Percentiles rank a stretch among this genome's conserved stretches.
Evolutionary conservation across 2,797 vertebrate genomes (phyloP).

Genomic region (Melanotaenia pygmaea): DNA sequence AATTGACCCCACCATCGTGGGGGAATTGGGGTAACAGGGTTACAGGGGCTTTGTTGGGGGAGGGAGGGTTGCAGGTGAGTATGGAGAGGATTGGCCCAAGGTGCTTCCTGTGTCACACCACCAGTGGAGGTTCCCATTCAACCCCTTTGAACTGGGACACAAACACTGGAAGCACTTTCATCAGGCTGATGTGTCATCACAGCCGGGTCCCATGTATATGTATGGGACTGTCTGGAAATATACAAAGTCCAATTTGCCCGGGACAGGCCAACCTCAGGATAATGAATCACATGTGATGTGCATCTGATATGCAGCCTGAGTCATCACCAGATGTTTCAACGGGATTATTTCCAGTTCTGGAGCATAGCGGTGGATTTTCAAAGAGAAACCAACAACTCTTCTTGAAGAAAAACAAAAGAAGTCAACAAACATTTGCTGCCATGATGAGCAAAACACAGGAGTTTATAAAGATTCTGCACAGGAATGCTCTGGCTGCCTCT

Average conservation of each 20-base stretch:
- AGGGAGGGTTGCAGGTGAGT: conserved; percentile 62
- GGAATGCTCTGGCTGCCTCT: conserved; percentile 47
- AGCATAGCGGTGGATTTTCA: conserved; percentile 58
- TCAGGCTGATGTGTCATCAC: conserved; percentile 78
- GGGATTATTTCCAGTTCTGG: conserved; percentile 77
- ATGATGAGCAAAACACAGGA: conserved; percentile 45
- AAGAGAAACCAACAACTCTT: conserved; percentile 58
- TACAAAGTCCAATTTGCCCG: conserved; percentile 82
- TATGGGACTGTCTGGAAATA: conserved; percentile 82
- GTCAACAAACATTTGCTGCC: conserved; percentile 66
- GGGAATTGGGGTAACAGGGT: conserved; percentile 17
- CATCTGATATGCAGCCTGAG: conserved; percentile 80
- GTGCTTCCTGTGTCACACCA: conserved; percentile 80
- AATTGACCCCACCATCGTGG: conserved; percentile 69
- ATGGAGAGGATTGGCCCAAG: conserved; percentile 75
- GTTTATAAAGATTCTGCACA: conserved; percentile 44
- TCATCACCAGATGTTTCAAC: conserved; percentile 83
- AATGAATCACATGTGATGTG: conserved; percentile 84
- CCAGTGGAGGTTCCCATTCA: conserved; percentile 73
- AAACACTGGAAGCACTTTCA: conserved; percentile 83
- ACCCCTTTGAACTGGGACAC: conserved; percentile 73
- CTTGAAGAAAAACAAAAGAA: conserved; percentile 51
- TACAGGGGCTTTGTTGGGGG: conserved; percentile 16
- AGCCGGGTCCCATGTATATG: conserved; percentile 81
- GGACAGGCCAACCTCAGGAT: conserved; percentile 79